These are phyloP conservation scores for Alitta virens DNA, from an alignment of 2,888 invertebrate genomes.

Conservation along the genomic window DNA sequence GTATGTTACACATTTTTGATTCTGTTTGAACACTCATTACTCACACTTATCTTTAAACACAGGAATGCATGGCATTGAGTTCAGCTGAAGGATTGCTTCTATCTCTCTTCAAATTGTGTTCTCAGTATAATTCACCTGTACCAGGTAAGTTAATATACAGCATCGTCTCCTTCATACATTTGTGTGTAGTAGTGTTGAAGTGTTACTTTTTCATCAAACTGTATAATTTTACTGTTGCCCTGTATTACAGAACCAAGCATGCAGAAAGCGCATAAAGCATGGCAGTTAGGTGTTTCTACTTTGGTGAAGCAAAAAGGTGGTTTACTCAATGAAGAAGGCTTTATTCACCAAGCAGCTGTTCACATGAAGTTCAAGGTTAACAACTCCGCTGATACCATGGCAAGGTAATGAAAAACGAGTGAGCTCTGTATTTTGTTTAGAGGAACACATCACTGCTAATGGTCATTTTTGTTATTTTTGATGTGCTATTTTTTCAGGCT, in stretches of 20 bases:
- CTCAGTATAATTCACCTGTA: constrained; percentile 11
- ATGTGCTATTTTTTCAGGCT: no score
- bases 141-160: constrained; percentile 11
- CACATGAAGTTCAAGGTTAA: constrained; percentile 7
- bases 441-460: no score
- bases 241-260: not conserved
- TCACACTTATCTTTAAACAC: not conserved
- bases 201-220: no score
- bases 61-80: constrained; percentile 34
- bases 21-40: not conserved
- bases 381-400: constrained; percentile 1
- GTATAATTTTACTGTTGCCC: not conserved
- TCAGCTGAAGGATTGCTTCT: constrained; percentile 38
- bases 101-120: constrained; percentile 33
- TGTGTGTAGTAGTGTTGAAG: not conserved
- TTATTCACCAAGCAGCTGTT: constrained; percentile 30
- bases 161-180: not conserved
- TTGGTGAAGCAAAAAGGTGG: constrained; percentile 35
- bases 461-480: no score
- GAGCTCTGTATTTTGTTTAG: no score
- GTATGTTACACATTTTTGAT: not conserved
- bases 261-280: constrained; percentile 30
- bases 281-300: constrained; percentile 34
- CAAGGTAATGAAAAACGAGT: constrained; percentile 6
- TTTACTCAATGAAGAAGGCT: constrained; percentile 28